Conservation (phyloP, 2,113 vertebrate genomes). For the Lepidiolamprologus cunningtoni region DNA sequence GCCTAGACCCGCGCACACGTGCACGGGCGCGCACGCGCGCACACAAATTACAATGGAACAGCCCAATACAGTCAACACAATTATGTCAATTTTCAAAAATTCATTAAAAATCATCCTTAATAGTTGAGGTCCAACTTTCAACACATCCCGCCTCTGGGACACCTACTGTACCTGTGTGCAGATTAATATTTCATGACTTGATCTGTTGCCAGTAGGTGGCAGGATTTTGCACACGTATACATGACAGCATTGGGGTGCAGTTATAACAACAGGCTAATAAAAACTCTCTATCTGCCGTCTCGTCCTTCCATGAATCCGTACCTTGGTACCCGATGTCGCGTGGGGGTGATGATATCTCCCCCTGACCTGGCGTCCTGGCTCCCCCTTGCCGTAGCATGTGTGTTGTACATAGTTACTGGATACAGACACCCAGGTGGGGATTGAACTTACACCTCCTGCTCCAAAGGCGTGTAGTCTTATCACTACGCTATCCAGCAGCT, state of each 20-base stretch:
- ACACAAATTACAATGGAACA: accelerated
- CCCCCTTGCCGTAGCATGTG: background rate
- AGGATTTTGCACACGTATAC: background rate
- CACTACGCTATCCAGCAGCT: background rate
- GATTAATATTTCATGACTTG: background rate
- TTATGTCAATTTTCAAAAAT: no score
- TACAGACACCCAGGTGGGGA: accelerated
- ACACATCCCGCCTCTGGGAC: accelerated
- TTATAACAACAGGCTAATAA: background rate
- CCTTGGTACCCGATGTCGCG: background rate
- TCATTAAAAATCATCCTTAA: no score
- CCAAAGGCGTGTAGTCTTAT: accelerated
- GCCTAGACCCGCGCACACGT: no score
- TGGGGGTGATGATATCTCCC: background rate
- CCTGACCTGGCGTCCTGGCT: background rate
- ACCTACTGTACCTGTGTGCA: no score
- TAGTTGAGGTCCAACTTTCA: accelerated
- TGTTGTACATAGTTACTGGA: background rate
- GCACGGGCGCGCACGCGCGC: no score
- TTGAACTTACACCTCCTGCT: accelerated
- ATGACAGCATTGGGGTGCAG: background rate
- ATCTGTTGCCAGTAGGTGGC: background rate
- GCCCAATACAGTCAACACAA: no score
- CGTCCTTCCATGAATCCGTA: background rate
- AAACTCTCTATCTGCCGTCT: background rate